These are phyloP conservation scores for Hybognathus amarus DNA, from an alignment of 2,797 vertebrate genomes.

Conservation along the genomic window DNA sequence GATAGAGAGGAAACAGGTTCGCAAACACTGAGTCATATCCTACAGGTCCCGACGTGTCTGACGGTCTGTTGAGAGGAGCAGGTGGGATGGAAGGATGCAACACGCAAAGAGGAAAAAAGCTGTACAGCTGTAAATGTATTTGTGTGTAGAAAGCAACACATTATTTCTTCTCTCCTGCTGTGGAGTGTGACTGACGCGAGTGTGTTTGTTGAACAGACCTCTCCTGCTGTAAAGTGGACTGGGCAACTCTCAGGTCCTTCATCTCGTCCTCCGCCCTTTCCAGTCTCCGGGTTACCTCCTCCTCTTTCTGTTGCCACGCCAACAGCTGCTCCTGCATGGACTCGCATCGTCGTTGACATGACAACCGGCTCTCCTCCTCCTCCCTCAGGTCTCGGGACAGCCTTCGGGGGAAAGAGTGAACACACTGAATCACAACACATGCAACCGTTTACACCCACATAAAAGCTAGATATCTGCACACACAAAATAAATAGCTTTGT, in stretches of 20 bases:
- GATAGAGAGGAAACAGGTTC: constrained; percentile 31
- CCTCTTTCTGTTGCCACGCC: constrained; percentile 79
- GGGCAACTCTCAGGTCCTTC: constrained; percentile 70
- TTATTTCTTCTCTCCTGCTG: constrained; percentile 23
- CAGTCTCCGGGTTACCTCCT: constrained; percentile 76
- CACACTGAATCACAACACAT: constrained; percentile 48
- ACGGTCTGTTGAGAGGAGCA: constrained; percentile 3
- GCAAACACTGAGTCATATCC: constrained; percentile 18
- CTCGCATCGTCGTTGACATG: constrained; percentile 81
- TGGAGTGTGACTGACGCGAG: constrained; percentile 10
- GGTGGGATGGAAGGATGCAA: constrained; percentile 12
- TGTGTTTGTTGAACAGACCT: constrained; percentile 72
- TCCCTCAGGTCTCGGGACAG: constrained; percentile 83
- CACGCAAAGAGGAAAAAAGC: neutral
- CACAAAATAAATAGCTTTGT: constrained; percentile 5
- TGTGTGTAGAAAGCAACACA: neutral
- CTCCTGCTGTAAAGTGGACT: constrained; percentile 78
- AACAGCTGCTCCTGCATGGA: constrained; percentile 82
- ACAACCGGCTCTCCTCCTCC: constrained; percentile 80
- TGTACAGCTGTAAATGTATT: constrained; percentile 15
- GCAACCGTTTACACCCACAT: constrained; percentile 2
- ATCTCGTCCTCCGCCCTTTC: constrained; percentile 76
- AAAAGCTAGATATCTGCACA: constrained; percentile 25
- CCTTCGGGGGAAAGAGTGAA: constrained; percentile 70
- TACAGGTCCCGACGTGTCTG: constrained; percentile 19